Evolutionary conservation across 2,113 vertebrate genomes (phyloP), one percentile per base, ranked within the genome.

Genomic region (Crotophaga sulcirostris): DNA sequence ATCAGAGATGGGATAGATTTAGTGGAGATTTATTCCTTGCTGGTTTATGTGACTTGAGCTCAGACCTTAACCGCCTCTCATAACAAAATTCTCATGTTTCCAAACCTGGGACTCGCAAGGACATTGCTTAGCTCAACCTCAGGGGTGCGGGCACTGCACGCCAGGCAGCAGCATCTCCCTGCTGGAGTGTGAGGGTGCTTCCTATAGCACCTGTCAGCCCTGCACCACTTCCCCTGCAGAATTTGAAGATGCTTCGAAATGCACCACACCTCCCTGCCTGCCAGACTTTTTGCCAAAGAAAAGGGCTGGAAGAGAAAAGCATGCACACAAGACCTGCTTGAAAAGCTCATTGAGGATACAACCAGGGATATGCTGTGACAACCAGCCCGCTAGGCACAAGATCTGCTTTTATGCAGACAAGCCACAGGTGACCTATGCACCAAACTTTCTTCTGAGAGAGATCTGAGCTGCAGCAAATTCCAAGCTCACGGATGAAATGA

Each of bases 1-100:
- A 52, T 25, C 55, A 69, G 62, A 77, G 66, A 59, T 13, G 17
- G 72, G 81, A 75, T 45, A 21, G 49, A 56, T 66, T 73, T 70
- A 94, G 28, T 34, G 5, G 40, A 84, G 66, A 81, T 93, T 90
- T 91, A 95, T 90, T 88, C 86, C 82, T 95, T 93, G 58, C 52
- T 83, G 33, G 8, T 83, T 45, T 28, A 38, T 74, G 49, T 64
- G 51, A 36, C 45, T 80, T 49, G 56, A 75, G 75, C 51, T 96
- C 93, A 90, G 25, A 38, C 44, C 82, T 76, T 26, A 81, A 81
- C 73, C 5, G 7, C 25, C 52, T 59, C 67, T 91, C 23, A 16
- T 5, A 81, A 31, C 5, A 26, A 95, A 60, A 92, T n/a, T 38
- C 36, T 81, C 31, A 47, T 3, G 2, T 52, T 96, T 80, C n/a